Evolutionary conservation across 2,797 vertebrate genomes (phyloP), one percentile per base, ranked within the genome.

Genomic region (Leucoraja ocellata): DNA sequence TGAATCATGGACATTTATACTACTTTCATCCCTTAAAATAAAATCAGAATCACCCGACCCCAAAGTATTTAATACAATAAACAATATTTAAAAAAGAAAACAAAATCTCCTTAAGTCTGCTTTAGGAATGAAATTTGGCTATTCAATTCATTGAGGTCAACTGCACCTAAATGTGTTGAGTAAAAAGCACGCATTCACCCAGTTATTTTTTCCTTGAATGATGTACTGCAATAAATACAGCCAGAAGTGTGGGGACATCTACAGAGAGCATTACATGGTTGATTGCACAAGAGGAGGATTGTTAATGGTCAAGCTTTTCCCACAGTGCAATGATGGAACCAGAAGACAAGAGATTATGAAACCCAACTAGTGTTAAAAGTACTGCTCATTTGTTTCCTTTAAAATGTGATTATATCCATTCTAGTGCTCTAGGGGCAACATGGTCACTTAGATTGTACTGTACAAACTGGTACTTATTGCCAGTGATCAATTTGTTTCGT

Each of bases 401-500:
- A 95, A 95, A 76, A 94, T 93, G 95, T 93, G 94, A 94, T 84
- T 93, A 94, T 93, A 77, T 93, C 86, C 91, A 93, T 76, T 88
- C 93, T 80, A 74, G 95, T 94, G 94, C 95, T 93, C 58, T 94
- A 54, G 79, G 95, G 94, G 93, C 92, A 93, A 93, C 39, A 94
- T 93, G 95, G 95, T 94, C 94, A 94, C 95, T 93, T 79, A 95
- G 94, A 94, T 95, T 95, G 94, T 93, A 95, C 96, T 96, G 96
- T 97, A 96, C 96, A 97, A 95, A 96, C 94, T 11, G 96, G 95
- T 96, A 97, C 95, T 96, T 63, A 97, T 96, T 95, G 96, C 96
- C 97, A 96, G 96, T 95, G 97, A 98, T 98, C 96, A 95, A 97
- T 97, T 97, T 96, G 97, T 95, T 95, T 98, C 97, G 97, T 98